Base-by-base conservation (phyloP, 2,797 vertebrate genomes). In the Macroramphosus scolopax region DNA sequence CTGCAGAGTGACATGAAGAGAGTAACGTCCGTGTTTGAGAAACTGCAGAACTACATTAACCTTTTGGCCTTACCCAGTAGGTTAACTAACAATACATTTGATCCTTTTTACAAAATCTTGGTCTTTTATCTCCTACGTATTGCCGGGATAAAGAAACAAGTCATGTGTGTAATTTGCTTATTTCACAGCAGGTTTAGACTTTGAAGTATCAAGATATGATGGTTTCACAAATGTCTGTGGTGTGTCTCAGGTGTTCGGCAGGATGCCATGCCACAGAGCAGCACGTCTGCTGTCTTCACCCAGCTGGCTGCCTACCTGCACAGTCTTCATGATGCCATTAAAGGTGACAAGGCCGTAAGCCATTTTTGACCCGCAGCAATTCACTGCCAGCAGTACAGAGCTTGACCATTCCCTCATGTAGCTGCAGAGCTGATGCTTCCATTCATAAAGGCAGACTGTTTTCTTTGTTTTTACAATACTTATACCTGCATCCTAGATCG, bases 41-140 rank as follows among this genome's bases (percentile, higher is more conserved):
- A 98, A 68, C 84, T 99, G 36, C 91, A 93, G 68, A 93, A 79
- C 0, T 99, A 98, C 0, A 30, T 98, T 38, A 84, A 82, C 59
- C 90, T 99, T 59, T 88, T 99, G 35, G 91, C 89, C 12, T 89
- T 97, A 89, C 95, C 95, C 32, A 95, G 96, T 98, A 86, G 87
- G 96, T 93, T 6, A n/a, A n/a, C n/a, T 42, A 33, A 22, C 24
- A 4, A 13, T n/a, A 20, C 34, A 12, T 28, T 22, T 56, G 2
- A 12, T 28, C 40, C 5, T 13, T 22, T 55, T 25, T 18, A 1
- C 6, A 16, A 6, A 5, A 24, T 16, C 11, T 29, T 31, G 16
- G 10, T 17, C 16, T 36, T 36, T 18, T 17, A 10, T 35, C n/a
- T n/a, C n/a, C n/a, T n/a, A n/a, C n/a, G n/a, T n/a, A n/a, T n/a